Base-by-base conservation (phyloP, 2,113 vertebrate genomes). In the Indicator indicator region DNA sequence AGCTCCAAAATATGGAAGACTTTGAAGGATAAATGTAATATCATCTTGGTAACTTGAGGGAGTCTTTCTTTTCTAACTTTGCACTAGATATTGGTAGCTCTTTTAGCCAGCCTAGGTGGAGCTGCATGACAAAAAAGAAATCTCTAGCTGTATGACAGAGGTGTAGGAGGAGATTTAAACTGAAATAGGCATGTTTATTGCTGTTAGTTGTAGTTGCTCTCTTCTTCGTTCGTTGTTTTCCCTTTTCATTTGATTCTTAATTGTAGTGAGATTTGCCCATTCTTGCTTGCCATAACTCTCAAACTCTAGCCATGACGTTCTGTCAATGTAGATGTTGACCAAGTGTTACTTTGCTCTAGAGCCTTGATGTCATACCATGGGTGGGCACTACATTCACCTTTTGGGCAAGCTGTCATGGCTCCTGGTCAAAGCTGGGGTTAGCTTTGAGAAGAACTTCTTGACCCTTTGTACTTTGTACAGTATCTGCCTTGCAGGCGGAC, bases 391-490 rank as follows among this genome's bases (percentile, higher is more conserved):
- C 0, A 1, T 92, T 94, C 19, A 17, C 82, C 76, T 86, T 87
- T 56, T 78, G 89, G 95, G 80, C 55, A 40, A 56, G 83, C 76
- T 87, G 86, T 46, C 8, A 1, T 67, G 96, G 50, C 78, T 95
- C 24, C 64, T 74, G 88, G 88, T 96, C 96, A 24, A 6, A 83
- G 73, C 89, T 87, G 94, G 74, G 74, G 13, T 89, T 95, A 83
- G 69, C 54, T 89, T 71, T 9, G 33, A 69, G 83, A 56, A 40
- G 62, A 89, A 55, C 83, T 89, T 69, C 71, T 59, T 97, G 97
- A 97, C 97, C 97, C 97, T 97, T 97, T 98, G 96, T 97, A 88
- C 92, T 96, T 84, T 63, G 83, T 64, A 67, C 79, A 70, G 82
- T 76, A 65, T 78, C 93, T 4, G 96, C 95, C 97, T 96, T 2